phyloP scores from a whole-genome alignment of 2,113 vertebrate species.

The Acanthochromis polyacanthus region DNA sequence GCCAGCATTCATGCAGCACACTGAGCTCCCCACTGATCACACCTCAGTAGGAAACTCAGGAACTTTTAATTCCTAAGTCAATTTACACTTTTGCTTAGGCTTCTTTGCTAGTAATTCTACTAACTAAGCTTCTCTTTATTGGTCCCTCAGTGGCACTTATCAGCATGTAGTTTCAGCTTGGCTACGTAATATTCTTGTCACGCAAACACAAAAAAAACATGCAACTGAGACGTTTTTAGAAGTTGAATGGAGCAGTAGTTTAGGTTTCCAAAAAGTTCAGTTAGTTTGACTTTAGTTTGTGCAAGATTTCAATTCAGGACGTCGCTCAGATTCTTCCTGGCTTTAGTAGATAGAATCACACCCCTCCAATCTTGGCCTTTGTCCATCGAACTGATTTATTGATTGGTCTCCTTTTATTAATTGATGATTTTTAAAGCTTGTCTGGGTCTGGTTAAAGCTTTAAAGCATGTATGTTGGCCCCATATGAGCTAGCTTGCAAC shows the following conservation, averaged over 20 bases:
- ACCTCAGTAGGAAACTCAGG: not conserved
- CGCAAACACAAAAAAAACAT: not conserved
- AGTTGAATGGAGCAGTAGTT: not conserved
- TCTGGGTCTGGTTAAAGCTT: too few species aligned
- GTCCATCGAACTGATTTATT: too few species aligned
- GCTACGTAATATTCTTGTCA: not conserved
- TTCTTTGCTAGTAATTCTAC: constrained; percentile 1
- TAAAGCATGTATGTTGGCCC: too few species aligned
- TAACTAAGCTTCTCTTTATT: constrained; percentile 20
- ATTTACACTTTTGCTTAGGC: not conserved
- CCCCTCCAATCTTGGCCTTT: too few species aligned
- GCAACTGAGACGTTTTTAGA: not conserved
- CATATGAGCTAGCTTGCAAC: too few species aligned
- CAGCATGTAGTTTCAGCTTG: not conserved
- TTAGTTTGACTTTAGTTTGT: too few species aligned
- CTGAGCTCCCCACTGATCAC: not conserved
- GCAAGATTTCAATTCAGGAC: too few species aligned
- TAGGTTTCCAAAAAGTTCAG: not conserved
- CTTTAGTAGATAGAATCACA: too few species aligned
- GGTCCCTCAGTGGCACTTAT: not conserved
- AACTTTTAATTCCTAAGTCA: constrained; percentile 4
- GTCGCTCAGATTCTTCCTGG: too few species aligned
- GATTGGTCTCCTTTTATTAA: too few species aligned
- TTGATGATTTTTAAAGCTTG: too few species aligned
- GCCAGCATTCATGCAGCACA: not conserved